These are phyloP conservation scores for Cheilosia variabilis DNA, from an alignment of 2,888 invertebrate species.

Conservation along the genomic window DNA sequence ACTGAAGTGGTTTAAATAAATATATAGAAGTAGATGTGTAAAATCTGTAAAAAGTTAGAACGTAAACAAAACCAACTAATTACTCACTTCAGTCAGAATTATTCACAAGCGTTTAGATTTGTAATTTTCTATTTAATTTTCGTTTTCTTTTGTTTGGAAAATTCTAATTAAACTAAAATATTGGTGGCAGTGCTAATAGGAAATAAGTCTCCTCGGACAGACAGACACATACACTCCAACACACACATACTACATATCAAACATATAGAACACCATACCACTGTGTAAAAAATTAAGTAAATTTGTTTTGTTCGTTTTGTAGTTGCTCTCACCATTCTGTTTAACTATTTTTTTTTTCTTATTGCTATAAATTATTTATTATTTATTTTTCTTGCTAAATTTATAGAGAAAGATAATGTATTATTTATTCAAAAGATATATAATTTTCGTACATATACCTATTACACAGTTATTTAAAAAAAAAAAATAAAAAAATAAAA, in stretches of 20 bases:
- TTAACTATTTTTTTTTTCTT: slow-evolving; percentile 21
- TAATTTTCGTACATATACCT: slow-evolving; percentile 53
- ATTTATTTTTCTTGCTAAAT: slow-evolving; percentile 43
- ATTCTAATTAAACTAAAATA: background rate
- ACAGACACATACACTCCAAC: slow-evolving; percentile 30
- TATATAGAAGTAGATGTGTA: slow-evolving; percentile 27
- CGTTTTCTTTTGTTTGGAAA: slow-evolving; percentile 1
- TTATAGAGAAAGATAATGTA: slow-evolving; percentile 43
- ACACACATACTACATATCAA: slow-evolving; percentile 50
- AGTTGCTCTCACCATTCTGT: slow-evolving; percentile 48
- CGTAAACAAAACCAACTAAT: slow-evolving; percentile 4
- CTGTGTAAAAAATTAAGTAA: slow-evolving; percentile 42
- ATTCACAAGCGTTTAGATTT: slow-evolving; percentile 15
- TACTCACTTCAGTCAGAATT: slow-evolving; percentile 34
- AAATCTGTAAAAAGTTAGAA: slow-evolving; percentile 38
- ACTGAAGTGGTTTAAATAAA: slow-evolving; percentile 29
- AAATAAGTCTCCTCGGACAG: slow-evolving; percentile 14
- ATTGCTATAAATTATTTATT: slow-evolving; percentile 58
- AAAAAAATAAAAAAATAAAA: too few species aligned
- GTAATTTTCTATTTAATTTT: slow-evolving; percentile 1
- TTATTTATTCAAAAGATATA: slow-evolving; percentile 57
- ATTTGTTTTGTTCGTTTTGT: slow-evolving; percentile 50
- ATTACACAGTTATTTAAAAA: slow-evolving; percentile 40
- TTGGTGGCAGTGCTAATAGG: slow-evolving; percentile 53
- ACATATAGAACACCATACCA: slow-evolving; percentile 30